Percentiles rank a stretch among this genome's conserved stretches.
These are phyloP conservation scores for Nothobranchius kuhntae DNA, from an alignment of 2,113 vertebrate species.

Conservation along the genomic window DNA sequence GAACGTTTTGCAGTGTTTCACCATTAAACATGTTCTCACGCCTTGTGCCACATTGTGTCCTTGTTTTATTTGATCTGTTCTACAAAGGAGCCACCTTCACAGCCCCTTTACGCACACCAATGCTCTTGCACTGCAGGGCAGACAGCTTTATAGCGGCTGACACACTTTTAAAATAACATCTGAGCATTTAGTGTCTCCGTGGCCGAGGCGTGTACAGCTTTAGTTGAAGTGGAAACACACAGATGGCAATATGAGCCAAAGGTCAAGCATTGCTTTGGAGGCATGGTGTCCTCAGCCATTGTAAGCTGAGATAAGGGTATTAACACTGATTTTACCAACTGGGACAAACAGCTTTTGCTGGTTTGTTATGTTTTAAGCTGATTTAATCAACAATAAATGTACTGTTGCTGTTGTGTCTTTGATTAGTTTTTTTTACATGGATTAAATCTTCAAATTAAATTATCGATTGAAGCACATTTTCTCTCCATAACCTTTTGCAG, in stretches of 20 bases:
- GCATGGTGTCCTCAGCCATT: slow-evolving; percentile 53
- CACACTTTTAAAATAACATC: slow-evolving; percentile 43
- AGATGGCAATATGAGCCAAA: slow-evolving; percentile 67
- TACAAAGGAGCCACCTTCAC: slow-evolving; percentile 1
- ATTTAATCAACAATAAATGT: too few species aligned
- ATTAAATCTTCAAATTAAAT: too few species aligned
- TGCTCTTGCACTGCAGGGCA: slow-evolving; percentile 25
- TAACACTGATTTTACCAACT: not conserved
- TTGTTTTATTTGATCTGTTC: slow-evolving; percentile 9
- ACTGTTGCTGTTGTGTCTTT: too few species aligned
- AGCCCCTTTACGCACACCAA: slow-evolving; percentile 20
- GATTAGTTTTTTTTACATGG: too few species aligned
- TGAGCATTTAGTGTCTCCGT: slow-evolving; percentile 25
- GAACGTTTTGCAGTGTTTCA: slow-evolving; percentile 48
- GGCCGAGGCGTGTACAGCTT: slow-evolving; percentile 12
- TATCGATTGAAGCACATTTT: too few species aligned
- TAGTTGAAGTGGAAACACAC: slow-evolving; percentile 53
- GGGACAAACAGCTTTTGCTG: too few species aligned
- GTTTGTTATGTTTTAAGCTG: too few species aligned
- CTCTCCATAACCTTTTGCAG: too few species aligned
- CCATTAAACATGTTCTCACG: slow-evolving; percentile 51
- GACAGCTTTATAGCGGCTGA: slow-evolving; percentile 2
- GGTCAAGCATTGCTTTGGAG: slow-evolving; percentile 79
- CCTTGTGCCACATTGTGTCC: slow-evolving; percentile 7
- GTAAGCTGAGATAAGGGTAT: slow-evolving; percentile 30